Evolutionary conservation across 92 coral and sea anemone species (phyloP), one percentile per base, ranked within the genome.

Genomic region (Umimayanthus kanabou): DNA sequence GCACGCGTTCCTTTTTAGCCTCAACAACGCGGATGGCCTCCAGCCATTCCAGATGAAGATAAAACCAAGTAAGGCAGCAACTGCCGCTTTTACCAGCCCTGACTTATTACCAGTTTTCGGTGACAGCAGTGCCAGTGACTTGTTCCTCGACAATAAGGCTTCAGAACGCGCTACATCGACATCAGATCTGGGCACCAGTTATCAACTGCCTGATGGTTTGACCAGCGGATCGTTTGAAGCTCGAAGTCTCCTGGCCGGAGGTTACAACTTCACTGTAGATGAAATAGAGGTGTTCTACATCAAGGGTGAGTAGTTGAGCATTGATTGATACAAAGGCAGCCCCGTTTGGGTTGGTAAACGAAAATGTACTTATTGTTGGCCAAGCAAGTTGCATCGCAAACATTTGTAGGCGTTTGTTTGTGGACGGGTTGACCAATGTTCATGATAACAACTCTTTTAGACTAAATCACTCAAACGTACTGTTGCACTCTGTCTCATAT

Each of bases 271-370:
- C 77, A 83, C 43, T 25, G 66, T 65, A 28, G 87, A 83, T 23
- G 87, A 83, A 83, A 49, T 83, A 22, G 87, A 83, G 28, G 87
- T 83, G 18, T 83, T 83, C 78, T 67, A 83, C 64, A 83, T 14
- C 15, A 45, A 70, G 30, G 78, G 87, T 50, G 29, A 39, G 43
- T 50, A 4, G 8, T 5, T 5, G 4, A 20, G 3, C 69, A 18
- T 1, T 25, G 25, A 18, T 13, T 61, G 25, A 61, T 22, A 20
- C n/a, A 61, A 20, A 18, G 23, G 69, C 69, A 61, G 18, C 18
- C 25, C n/a, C n/a, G 1, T 6, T 61, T 61, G 69, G 23, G 69
- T 20, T 57, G 13, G 10, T 55, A 0, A 43, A 0, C 5, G 0
- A 43, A 43, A 43, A 43, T 9, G 15, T 50, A 50, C 15, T 10